Evolutionary conservation across 1,140 invertebrate species (phyloP), one percentile per base, ranked within the genome.

Genomic region (Sarcophaga peregrina): DNA sequence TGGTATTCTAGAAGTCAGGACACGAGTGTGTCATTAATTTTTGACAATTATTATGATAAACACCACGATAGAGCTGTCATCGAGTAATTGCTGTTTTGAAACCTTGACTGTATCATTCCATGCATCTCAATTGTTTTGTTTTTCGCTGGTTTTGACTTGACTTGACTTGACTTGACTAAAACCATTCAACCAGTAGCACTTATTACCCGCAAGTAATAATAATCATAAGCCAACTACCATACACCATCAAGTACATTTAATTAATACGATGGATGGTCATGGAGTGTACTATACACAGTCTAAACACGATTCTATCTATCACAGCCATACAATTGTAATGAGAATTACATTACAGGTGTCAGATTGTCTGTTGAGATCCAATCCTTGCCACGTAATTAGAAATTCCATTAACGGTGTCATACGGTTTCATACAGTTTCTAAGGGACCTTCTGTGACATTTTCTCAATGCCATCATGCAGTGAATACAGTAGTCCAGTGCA

Each of bases 361-460:
- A 76, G n/a, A 47, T 47, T 76, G 74, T 76, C 74, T 76, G 74
- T 46, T 48, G n/a, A n/a, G 17, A 76, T 8, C 13, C 45, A 76
- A 17, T 48, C 46, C 37, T 46, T 47, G 45, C 8, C 74, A 15
- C 15, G 45, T 48, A 76, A 76, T 76, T 76, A 76, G 45, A 76
- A 76, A 76, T 76, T 76, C 74, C 45, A 76, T 76, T 76, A 76
- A 76, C 74, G 74, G 74, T 76, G 48, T 76, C 46, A 58, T 58
- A 58, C 54, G 25, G 4, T 37, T n/a, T n/a, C n/a, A n/a, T n/a
- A n/a, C n/a, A 4, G 25, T 58, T 58, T 58, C 54, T n/a, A n/a
- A 58, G 54, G n/a, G 54, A 58, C 13, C 15, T 58, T 58, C 13
- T 58, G 54, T 13, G n/a, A 58, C 10, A 54, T 54, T 54, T 58